Evolutionary conservation across 2,888 invertebrate genomes (phyloP).

Genomic region (Maniola hyperantus): DNA sequence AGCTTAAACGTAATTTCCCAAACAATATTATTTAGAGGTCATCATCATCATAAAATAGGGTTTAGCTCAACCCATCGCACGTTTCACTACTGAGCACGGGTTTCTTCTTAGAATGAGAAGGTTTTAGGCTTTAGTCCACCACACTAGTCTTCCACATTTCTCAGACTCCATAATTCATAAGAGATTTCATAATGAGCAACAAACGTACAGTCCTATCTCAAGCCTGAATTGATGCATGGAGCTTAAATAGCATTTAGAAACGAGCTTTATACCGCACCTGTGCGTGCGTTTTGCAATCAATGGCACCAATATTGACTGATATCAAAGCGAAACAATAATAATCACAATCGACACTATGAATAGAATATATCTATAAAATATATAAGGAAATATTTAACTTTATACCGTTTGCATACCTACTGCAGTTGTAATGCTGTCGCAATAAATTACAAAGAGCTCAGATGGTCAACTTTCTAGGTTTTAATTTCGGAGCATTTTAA

Average conservation of each 20-base stretch:
- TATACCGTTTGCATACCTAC: background rate
- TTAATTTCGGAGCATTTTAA: background rate
- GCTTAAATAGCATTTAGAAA: background rate
- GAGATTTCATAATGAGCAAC: background rate
- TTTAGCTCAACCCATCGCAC: no score
- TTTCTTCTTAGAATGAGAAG: no score
- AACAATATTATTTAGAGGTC: no score
- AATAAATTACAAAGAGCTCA: background rate
- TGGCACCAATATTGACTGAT: conserved; percentile 22
- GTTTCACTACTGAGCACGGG: no score
- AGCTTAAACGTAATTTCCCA: no score
- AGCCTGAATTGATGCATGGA: background rate
- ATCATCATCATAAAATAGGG: no score
- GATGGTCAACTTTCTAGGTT: background rate
- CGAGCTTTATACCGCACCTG: conserved; percentile 3
- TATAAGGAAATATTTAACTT: background rate
- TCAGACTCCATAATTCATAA: background rate
- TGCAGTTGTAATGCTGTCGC: background rate
- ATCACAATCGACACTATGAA: background rate
- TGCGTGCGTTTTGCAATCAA: conserved; percentile 22
- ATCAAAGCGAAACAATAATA: conserved; percentile 26
- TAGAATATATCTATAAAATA: background rate
- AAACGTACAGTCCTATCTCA: background rate
- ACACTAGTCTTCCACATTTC: no score
- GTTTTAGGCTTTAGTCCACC: no score